A percentile compares a stretch with the other conserved stretches of the same genome.
Evolutionary conservation across 2,888 invertebrate species (phyloP).

Genomic region (Cheilosia vernalis): DNA sequence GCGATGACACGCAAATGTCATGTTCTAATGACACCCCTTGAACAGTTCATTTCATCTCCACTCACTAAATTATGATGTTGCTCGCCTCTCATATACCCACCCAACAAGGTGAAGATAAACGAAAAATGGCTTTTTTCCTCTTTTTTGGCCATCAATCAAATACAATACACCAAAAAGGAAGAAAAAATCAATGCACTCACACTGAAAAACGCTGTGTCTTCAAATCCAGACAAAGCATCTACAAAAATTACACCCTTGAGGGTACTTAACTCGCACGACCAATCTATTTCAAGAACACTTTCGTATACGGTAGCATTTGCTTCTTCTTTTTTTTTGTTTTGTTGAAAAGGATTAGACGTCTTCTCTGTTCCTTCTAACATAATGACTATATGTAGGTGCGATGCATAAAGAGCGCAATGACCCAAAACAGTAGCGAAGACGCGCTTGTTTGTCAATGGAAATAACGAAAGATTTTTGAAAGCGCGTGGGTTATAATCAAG

Average conservation of each 20-base stretch:
- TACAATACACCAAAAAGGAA: constrained; percentile 15
- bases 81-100: neutral
- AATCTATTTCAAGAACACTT: constrained; percentile 62
- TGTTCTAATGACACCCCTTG: constrained; percentile 11
- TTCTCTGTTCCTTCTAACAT: constrained; percentile 21
- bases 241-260: constrained; percentile 50
- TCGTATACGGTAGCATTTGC: constrained; percentile 38
- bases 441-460: constrained; percentile 4
- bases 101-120: constrained; percentile 40
- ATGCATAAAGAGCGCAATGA: constrained; percentile 43
- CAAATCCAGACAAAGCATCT: constrained; percentile 47
- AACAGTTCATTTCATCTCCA: neutral
- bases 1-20: constrained; percentile 10
- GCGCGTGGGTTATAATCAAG: constrained; percentile 27
- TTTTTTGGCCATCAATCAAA: constrained; percentile 52
- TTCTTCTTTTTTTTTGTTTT: constrained; percentile 8
- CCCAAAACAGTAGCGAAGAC: constrained; percentile 28
- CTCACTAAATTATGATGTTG: neutral
- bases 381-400: constrained; percentile 22
- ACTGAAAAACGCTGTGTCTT: constrained; percentile 40
- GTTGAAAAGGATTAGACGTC: constrained; percentile 48
- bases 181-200: constrained; percentile 7
- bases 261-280: constrained; percentile 61
- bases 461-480: constrained; percentile 10
- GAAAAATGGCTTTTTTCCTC: neutral